phyloP scores from a whole-genome alignment of 2,797 vertebrate genomes.

The Cyprinodon diabolis region DNA sequence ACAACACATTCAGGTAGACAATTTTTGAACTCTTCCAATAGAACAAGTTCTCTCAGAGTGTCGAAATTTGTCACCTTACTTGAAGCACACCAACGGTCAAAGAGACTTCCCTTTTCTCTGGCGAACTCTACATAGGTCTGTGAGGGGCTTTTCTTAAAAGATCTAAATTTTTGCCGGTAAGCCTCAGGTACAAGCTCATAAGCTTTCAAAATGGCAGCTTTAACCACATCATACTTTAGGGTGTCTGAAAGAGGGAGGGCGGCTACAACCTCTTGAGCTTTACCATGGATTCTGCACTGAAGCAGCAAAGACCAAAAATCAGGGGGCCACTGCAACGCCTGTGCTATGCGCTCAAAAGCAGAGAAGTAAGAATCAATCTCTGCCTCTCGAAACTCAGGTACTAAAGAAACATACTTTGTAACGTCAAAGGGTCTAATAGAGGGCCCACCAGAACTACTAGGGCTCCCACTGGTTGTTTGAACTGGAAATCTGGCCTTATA shows the following conservation, averaged over 20 bases:
- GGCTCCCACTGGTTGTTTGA: too few relatives aligned
- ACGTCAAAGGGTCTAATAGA: not conserved
- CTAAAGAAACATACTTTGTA: not conserved
- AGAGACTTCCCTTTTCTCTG: too few relatives aligned
- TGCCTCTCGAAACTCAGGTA: not conserved
- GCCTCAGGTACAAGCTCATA: too few relatives aligned
- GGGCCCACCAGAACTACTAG: not conserved
- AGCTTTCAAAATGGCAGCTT: too few relatives aligned
- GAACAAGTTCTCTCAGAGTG: too few relatives aligned
- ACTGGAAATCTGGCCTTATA: constrained; percentile 21
- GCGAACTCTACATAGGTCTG: too few relatives aligned
- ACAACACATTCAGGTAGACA: too few relatives aligned
- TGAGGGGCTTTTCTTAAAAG: too few relatives aligned
- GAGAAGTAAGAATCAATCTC: not conserved
- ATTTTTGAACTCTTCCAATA: too few relatives aligned
- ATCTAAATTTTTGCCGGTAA: too few relatives aligned
- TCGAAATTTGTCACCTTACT: not conserved
- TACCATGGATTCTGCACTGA: not conserved
- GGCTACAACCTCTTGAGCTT: not conserved
- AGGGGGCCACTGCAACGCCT: not conserved
- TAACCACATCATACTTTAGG: too few relatives aligned
- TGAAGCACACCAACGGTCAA: not conserved
- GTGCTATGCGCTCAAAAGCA: not conserved
- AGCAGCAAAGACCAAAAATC: not conserved
- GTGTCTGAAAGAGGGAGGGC: not conserved